Evolutionary conservation across 1,140 invertebrate species (phyloP).

Genomic region (Saccostrea glomerata): DNA sequence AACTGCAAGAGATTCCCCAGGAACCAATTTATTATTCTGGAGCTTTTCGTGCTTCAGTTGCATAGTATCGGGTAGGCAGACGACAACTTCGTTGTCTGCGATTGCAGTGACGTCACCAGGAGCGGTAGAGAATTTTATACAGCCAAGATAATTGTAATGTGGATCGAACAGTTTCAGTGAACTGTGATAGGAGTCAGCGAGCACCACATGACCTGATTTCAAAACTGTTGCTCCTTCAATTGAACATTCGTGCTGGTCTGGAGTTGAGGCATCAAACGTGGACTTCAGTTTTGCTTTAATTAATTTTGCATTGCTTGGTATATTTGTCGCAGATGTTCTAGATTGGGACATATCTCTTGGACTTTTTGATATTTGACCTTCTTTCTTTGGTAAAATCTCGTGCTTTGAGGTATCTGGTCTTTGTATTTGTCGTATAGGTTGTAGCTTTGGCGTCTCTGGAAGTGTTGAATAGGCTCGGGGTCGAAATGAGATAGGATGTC

Average conservation of each 20-base stretch:
- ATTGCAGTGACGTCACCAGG: conserved; percentile 42
- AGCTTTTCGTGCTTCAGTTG: conserved; percentile 48
- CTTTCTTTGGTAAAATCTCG: neutral
- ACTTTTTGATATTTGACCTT: neutral
- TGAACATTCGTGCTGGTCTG: conserved; percentile 48
- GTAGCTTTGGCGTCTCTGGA: neutral
- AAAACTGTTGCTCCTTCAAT: conserved; percentile 49
- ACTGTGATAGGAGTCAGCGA: conserved; percentile 49
- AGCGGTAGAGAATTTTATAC: conserved; percentile 45
- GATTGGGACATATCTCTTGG: neutral
- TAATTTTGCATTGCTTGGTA: conserved; percentile 28
- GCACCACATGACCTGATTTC: conserved; percentile 45
- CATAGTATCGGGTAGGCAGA: conserved; percentile 47
- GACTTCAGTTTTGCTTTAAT: conserved; percentile 35
- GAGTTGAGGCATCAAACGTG: conserved; percentile 33
- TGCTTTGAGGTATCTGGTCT: neutral
- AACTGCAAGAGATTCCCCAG: conserved; percentile 43
- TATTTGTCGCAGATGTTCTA: neutral
- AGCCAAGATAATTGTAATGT: conserved; percentile 38
- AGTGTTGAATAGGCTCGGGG: neutral
- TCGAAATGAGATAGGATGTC: neutral
- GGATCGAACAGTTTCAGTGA: conserved; percentile 45
- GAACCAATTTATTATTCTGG: conserved; percentile 47
- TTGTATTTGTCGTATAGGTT: neutral
- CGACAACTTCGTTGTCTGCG: conserved; percentile 40